Evolutionary conservation across 2,888 invertebrate genomes (phyloP), one percentile per base, ranked within the genome.

Genomic region (Unio delphinus): DNA sequence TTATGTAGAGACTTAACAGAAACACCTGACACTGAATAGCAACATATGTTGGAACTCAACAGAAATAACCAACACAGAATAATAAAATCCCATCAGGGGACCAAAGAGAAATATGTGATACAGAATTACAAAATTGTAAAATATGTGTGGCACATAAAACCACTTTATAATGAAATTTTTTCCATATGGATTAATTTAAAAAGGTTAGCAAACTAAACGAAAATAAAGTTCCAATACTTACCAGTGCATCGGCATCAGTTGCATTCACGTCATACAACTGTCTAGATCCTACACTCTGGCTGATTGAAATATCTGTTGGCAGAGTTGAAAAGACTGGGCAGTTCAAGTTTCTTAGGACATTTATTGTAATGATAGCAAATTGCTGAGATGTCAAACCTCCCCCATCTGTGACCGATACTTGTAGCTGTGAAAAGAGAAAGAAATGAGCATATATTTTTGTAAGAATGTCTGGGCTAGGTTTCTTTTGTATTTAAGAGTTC

Each of bases 171-270:
- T 3, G 15, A 15, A 3, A 34, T 15, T 45, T 15, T 45, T 15
- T 15, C 45, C 11, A 11, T 45, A 45, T 45, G 45, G 45, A 45
- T 3, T 45, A 15, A 11, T 45, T 45, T 11, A 45, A 45, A 45
- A 45, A 45, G 2, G 45, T 45, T 15, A 45, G 45, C 45, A 45
- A 45, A 45, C 15, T 45, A 15, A 15, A 45, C 15, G 15, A 15
- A 45, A 45, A 45, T 1, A 11, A 45, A 11, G 45, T 45, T 45
- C 45, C 6, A 8, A 30, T 54, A 72, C 79, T 79, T 68, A 81
- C 82, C 28, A 63, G 34, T n/a, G n/a, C 28, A 69, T 86, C 84
- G 23, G 30, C 56, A 75, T 87, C 87, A 5, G 64, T 72, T 7
- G 86, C 83, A 64, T 69, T 68, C 17, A 85, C 69, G 20, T 73